Evolutionary conservation across 2,888 invertebrate genomes (phyloP).

Genomic region (Pherbina coryleti): DNA sequence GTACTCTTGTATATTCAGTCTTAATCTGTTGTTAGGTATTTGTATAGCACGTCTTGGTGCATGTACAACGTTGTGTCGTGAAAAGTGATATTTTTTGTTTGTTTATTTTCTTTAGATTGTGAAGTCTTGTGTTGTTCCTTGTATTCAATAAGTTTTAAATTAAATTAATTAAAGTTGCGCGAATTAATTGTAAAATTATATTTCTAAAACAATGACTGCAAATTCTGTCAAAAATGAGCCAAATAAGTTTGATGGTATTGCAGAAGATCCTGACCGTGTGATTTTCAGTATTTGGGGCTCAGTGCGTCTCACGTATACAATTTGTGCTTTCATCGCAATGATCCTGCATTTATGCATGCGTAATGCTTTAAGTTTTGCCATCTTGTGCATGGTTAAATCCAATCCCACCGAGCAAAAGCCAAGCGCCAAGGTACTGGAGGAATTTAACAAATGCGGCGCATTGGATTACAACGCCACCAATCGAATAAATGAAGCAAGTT

Average conservation of each 20-base stretch:
- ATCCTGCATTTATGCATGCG: constrained; percentile 68
- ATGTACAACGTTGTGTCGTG: too few species aligned
- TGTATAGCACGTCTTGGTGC: too few species aligned
- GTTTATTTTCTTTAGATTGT: not conserved
- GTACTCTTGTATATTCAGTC: constrained; percentile 6
- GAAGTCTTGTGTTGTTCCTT: not conserved
- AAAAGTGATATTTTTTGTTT: not conserved
- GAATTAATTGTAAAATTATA: not conserved
- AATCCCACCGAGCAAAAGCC: constrained; percentile 17
- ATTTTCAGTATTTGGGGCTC: constrained; percentile 58
- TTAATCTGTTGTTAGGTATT: not conserved
- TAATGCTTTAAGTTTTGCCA: constrained; percentile 72
- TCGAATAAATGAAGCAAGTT: constrained; percentile 39
- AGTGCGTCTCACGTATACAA: constrained; percentile 64
- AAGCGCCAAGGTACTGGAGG: constrained; percentile 13
- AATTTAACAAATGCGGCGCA: not conserved
- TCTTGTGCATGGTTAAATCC: constrained; percentile 72
- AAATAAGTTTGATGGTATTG: constrained; percentile 40
- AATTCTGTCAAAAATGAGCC: not conserved
- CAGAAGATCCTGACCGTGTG: constrained; percentile 35
- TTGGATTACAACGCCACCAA: not conserved
- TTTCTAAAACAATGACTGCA: not conserved
- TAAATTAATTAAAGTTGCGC: not conserved
- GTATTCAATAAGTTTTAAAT: not conserved
- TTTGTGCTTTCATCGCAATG: constrained; percentile 66